Evolutionary conservation across 2,113 vertebrate species (phyloP).

Genomic region (Rhinopomastus cyanomelas): DNA sequence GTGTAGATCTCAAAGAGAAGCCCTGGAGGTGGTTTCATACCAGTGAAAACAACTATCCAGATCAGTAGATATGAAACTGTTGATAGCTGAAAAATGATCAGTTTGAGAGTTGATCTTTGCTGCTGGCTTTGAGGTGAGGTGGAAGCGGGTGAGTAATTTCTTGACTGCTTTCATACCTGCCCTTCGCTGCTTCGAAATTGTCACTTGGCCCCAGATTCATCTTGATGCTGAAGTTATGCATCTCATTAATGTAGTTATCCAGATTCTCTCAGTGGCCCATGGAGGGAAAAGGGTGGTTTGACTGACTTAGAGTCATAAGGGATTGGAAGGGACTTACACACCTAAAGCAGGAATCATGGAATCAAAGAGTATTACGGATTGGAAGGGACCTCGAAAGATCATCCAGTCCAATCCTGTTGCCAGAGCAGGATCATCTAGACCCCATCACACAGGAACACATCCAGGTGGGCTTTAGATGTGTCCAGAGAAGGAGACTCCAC

Average conservation of each 20-base stretch:
- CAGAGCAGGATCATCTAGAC: too few relatives aligned
- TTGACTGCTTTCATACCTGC: neutral
- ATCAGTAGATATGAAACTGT: neutral
- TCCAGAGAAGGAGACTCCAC: too few relatives aligned
- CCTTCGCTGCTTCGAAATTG: neutral
- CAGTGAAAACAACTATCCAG: neutral
- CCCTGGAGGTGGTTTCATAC: neutral
- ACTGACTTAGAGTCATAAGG: too few relatives aligned
- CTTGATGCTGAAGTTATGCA: neutral
- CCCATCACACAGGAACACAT: too few relatives aligned
- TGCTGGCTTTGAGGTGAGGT: neutral
- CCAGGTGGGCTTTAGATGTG: too few relatives aligned
- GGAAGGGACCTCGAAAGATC: too few relatives aligned
- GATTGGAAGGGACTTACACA: neutral
- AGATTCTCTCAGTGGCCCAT: neutral
- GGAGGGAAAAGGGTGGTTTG: neutral
- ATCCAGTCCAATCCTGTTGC: too few relatives aligned
- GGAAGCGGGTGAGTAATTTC: neutral
- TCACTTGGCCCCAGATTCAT: neutral
- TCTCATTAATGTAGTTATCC: neutral
- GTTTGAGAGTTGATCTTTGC: neutral
- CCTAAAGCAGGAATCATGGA: too few relatives aligned
- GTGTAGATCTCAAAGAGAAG: neutral
- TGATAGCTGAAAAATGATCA: neutral
- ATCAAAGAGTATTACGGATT: too few relatives aligned